phyloP scores from a whole-genome alignment of 2,888 invertebrate species.

The Laothoe populi region DNA sequence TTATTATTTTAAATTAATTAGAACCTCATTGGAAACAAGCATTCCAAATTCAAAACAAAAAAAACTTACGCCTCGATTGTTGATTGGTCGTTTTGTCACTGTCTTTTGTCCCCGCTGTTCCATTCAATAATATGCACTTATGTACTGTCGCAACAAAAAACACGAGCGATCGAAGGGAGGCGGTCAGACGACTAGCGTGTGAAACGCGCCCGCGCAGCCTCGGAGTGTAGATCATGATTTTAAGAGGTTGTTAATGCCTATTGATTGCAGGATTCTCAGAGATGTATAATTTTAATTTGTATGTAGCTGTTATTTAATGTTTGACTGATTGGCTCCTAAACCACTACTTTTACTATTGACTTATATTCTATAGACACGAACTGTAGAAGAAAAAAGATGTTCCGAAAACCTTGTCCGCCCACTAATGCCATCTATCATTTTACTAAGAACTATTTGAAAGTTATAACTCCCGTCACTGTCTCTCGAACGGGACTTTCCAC shows the following conservation, averaged over 20 bases:
- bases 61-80: conserved; percentile 39
- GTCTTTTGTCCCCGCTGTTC: conserved; percentile 35
- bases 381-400: too few species aligned
- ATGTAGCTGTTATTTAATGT: too few species aligned
- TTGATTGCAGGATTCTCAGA: background rate
- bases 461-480: too few species aligned
- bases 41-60: background rate
- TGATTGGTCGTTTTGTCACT: conserved; percentile 29
- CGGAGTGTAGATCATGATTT: conserved; percentile 44
- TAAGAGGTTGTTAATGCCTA: conserved; percentile 7
- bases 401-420: too few species aligned
- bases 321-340: too few species aligned
- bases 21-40: background rate
- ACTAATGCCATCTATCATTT: too few species aligned
- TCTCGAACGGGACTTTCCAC: too few species aligned
- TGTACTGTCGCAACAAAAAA: conserved; percentile 40
- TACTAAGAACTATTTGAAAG: too few species aligned
- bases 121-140: conserved; percentile 44
- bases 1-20: background rate
- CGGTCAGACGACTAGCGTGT: conserved; percentile 53
- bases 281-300: background rate
- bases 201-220: conserved; percentile 56
- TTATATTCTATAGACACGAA: too few species aligned
- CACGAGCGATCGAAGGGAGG: conserved; percentile 53
- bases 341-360: too few species aligned